Evolutionary conservation across 1,140 invertebrate genomes (phyloP).

Genomic region (Pseudomyrmex pallidus): DNA sequence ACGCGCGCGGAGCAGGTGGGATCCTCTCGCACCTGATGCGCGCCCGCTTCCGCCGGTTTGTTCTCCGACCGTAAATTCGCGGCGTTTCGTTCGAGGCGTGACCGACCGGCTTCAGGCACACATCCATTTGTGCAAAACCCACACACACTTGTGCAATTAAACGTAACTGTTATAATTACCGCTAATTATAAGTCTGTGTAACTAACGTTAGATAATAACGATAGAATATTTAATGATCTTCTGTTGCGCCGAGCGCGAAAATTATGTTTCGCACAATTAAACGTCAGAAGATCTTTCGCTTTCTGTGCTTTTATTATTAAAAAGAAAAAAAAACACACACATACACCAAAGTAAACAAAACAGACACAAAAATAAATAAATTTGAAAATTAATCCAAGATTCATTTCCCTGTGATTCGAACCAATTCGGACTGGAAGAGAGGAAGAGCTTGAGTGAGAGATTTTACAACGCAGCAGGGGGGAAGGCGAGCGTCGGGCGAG

Average conservation of each 20-base stretch:
- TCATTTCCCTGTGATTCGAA: too few species aligned
- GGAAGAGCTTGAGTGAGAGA: too few species aligned
- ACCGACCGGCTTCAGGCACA: conserved; percentile 52
- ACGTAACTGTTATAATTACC: conserved; percentile 52
- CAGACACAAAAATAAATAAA: too few species aligned
- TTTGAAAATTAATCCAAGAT: too few species aligned
- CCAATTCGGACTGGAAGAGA: too few species aligned
- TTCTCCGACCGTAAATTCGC: conserved; percentile 79
- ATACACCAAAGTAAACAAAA: too few species aligned
- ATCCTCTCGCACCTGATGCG: conserved; percentile 78
- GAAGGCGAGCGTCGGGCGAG: background rate
- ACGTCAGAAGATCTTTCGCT: too few species aligned
- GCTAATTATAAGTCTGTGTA: conserved; percentile 11
- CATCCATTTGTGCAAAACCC: conserved; percentile 47
- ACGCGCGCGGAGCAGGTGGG: conserved; percentile 74
- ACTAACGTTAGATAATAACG: conserved; percentile 1
- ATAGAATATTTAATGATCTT: background rate
- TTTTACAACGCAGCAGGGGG: too few species aligned
- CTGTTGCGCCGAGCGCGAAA: too few species aligned
- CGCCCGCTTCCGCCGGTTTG: conserved; percentile 76
- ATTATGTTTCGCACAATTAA: too few species aligned
- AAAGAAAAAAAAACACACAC: too few species aligned
- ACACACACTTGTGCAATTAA: conserved; percentile 48
- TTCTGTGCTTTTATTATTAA: too few species aligned
- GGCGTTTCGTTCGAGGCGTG: conserved; percentile 66